Evolutionary conservation across 1,140 invertebrate species (phyloP).

Genomic region (Patella vulgata): DNA sequence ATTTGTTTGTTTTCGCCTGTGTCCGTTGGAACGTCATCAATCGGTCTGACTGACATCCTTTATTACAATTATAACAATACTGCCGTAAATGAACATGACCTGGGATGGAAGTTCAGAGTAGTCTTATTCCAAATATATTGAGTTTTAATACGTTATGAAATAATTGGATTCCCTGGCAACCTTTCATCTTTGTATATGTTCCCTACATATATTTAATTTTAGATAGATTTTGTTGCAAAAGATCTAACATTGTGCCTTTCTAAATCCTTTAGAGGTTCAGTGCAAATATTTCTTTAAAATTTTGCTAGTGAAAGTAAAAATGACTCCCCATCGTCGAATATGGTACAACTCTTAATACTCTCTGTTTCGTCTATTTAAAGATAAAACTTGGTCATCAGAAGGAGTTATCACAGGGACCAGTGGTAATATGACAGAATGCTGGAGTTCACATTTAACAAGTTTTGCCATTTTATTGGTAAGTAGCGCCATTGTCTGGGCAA

Average conservation of each 20-base stretch:
- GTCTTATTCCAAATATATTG: background rate
- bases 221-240: no score
- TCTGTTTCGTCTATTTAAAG: no score
- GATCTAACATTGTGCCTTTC: no score
- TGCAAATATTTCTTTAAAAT: no score
- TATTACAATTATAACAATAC: background rate
- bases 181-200: no score
- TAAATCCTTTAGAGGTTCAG: no score
- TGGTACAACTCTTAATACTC: no score
- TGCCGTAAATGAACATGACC: background rate
- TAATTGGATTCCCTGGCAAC: background rate
- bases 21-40: no score
- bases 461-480: slow-evolving; percentile 71
- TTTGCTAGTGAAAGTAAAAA: no score
- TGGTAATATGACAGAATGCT: slow-evolving; percentile 63
- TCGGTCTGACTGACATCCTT: background rate
- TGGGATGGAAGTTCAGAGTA: background rate
- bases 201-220: no score
- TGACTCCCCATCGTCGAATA: no score
- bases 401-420: slow-evolving; percentile 63
- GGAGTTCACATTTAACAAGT: slow-evolving; percentile 70
- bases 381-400: slow-evolving; percentile 68
- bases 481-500: no score
- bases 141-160: background rate
- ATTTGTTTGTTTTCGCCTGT: background rate